Evolutionary conservation across 2,888 invertebrate species (phyloP).

Genomic region (Brachyptera risi): DNA sequence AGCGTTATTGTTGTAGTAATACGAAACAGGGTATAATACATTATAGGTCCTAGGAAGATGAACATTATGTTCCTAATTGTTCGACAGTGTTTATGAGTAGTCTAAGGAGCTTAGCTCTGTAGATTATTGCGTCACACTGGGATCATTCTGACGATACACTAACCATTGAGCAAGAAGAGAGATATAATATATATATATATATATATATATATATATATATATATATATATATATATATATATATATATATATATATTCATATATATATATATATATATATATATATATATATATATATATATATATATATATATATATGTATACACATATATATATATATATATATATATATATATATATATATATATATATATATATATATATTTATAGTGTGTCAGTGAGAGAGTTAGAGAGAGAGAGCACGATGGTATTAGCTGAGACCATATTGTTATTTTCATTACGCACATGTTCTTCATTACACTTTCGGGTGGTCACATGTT

Average conservation of each 20-base stretch:
- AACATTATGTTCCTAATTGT: no score
- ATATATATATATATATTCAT: no score
- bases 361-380: conserved; percentile 6
- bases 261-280: conserved; percentile 20
- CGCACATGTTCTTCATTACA: background rate
- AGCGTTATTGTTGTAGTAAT: background rate
- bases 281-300: no score
- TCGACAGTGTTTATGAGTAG: conserved; percentile 2
- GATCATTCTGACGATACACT: conserved; percentile 21
- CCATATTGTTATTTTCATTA: background rate
- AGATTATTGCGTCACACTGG: conserved; percentile 22
- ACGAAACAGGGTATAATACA: conserved; percentile 13
- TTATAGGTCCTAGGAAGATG: conserved; percentile 17
- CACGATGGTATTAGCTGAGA: background rate
- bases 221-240: no score
- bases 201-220: no score
- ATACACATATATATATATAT: no score
- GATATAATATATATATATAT: conserved; percentile 1
- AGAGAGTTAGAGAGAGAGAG: conserved; percentile 17
- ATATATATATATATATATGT: no score
- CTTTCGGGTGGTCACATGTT: no score
- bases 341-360: no score
- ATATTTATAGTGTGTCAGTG: conserved; percentile 22
- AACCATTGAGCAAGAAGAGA: conserved; percentile 34
- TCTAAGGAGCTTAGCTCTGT: conserved; percentile 24